Conservation (phyloP, 2,113 vertebrate genomes). For the Protomyctophum bolini region DNA sequence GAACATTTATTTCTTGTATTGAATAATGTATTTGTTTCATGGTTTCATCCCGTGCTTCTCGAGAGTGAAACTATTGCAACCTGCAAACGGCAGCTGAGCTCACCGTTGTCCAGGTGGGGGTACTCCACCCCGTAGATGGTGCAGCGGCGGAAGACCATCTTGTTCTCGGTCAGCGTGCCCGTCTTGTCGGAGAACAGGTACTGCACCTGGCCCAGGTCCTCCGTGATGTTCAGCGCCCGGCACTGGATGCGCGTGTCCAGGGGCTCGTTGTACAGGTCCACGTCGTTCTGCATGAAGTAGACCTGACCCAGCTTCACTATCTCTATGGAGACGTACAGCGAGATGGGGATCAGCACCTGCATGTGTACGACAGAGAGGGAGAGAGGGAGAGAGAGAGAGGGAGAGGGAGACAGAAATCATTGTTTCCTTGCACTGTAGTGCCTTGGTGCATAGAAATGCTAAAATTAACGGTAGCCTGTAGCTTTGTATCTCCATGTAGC, state of each 20-base stretch:
- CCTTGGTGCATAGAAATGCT: too few species aligned
- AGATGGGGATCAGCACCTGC: slow-evolving; percentile 95
- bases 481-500: too few species aligned
- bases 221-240: slow-evolving; percentile 91
- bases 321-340: slow-evolving; percentile 96
- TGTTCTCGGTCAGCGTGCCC: slow-evolving; percentile 96
- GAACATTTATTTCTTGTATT: too few species aligned
- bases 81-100: too few species aligned
- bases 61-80: too few species aligned
- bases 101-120: slow-evolving; percentile 74
- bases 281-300: slow-evolving; percentile 93
- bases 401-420: too few species aligned
- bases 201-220: slow-evolving; percentile 94
- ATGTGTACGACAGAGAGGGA: slow-evolving; percentile 30
- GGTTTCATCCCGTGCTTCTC: too few species aligned
- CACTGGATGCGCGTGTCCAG: slow-evolving; percentile 87
- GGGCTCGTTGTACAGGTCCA: slow-evolving; percentile 87
- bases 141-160: slow-evolving; percentile 95
- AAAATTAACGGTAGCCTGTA: too few species aligned
- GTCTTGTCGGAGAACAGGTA: slow-evolving; percentile 97
- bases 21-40: too few species aligned
- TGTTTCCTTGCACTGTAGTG: too few species aligned
- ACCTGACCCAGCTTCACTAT: slow-evolving; percentile 94
- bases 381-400: not conserved
- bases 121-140: slow-evolving; percentile 93